A percentile compares a stretch with the other conserved stretches of the same genome.
These are phyloP conservation scores for Zaprionus capensis DNA, from an alignment of 1,140 invertebrate genomes.

Conservation along the genomic window DNA sequence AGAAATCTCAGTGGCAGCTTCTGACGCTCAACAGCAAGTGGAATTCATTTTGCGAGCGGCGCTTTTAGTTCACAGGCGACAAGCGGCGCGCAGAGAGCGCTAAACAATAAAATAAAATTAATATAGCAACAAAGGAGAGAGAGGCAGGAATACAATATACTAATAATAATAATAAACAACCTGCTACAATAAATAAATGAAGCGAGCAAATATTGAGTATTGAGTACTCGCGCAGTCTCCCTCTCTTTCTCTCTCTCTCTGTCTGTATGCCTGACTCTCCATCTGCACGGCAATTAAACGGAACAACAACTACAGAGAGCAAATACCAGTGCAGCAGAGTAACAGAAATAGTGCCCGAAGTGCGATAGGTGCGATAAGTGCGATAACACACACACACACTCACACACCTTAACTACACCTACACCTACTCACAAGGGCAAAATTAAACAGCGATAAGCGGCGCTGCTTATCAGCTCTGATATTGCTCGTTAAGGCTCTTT, in stretches of 20 bases:
- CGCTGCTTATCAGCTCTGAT: slow-evolving; percentile 41
- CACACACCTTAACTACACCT: not conserved
- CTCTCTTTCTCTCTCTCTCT: slow-evolving; percentile 1
- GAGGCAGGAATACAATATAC: not conserved
- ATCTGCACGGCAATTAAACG: not conserved
- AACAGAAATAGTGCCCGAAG: slow-evolving; percentile 7
- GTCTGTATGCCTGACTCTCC: slow-evolving; percentile 3
- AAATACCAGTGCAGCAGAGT: slow-evolving; percentile 1
- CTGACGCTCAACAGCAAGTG: slow-evolving; percentile 33
- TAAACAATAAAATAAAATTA: slow-evolving; percentile 8
- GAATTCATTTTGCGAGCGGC: slow-evolving; percentile 49
- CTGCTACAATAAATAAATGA: slow-evolving; percentile 7
- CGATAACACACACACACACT: slow-evolving; percentile 21
- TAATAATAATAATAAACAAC: slow-evolving; percentile 9
- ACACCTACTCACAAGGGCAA: slow-evolving; percentile 23
- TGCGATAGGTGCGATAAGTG: slow-evolving; percentile 11
- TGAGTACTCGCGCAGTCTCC: slow-evolving; percentile 7
- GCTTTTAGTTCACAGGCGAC: slow-evolving; percentile 60
- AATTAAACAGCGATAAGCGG: slow-evolving; percentile 28
- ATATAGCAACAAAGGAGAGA: not conserved
- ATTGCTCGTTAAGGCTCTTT: not conserved
- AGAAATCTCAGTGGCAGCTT: slow-evolving; percentile 71
- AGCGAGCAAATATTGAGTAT: slow-evolving; percentile 20
- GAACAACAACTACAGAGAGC: not conserved
- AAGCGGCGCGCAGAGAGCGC: slow-evolving; percentile 33